Base-by-base conservation (phyloP, 1,140 invertebrate genomes). In the Pseudachorutes palmiensis region DNA sequence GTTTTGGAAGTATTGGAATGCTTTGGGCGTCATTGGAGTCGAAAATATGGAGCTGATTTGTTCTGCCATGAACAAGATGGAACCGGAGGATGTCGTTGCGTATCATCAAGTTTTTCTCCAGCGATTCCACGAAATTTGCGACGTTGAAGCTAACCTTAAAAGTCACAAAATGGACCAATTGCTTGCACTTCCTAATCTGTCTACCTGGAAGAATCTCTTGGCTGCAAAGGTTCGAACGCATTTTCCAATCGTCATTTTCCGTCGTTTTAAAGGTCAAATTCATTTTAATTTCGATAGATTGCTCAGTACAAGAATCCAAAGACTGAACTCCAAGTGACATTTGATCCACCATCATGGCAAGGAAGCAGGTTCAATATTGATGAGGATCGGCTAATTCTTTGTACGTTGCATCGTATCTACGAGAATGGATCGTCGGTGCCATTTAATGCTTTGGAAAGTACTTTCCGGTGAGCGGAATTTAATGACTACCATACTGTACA, bases 41-140 rank as follows among this genome's bases (percentile, higher is more conserved):
- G 51, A 68, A 31, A 48, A 64, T 45, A 26, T 68, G 24, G 57
- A 45, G 28, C 28, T 41, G 2, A 48, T 68, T 22, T 14, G 61
- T 5, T 16, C 64, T 19, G 62, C 45, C 9, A 28, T 68, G 16
- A 30, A 59, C n/a, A n/a, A 0, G 49, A 32, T 3, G 62, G 59
- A 41, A 36, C 48, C 5, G 14, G 62, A 68, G 16, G 67, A 68
- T 41, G 49, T 65, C 24, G 29, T 32, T 16, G 57, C 30, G 2
- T 69, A 69, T 33, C 33, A 48, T 29, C 9, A 31, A 14, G 63
- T 65, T 1, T 69, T 69, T 57, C 59, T 62, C 49, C n/a, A 60
- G n/a, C 51, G 63, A 45, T 55, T 36, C 19, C 63, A 48, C 36
- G 67, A 69, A 28, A 22, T 69, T 0, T 31, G 45, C 28, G 59